Evolutionary conservation across 1,140 invertebrate species (phyloP), one percentile per base, ranked within the genome.

Genomic region (Drosophila obscura): DNA sequence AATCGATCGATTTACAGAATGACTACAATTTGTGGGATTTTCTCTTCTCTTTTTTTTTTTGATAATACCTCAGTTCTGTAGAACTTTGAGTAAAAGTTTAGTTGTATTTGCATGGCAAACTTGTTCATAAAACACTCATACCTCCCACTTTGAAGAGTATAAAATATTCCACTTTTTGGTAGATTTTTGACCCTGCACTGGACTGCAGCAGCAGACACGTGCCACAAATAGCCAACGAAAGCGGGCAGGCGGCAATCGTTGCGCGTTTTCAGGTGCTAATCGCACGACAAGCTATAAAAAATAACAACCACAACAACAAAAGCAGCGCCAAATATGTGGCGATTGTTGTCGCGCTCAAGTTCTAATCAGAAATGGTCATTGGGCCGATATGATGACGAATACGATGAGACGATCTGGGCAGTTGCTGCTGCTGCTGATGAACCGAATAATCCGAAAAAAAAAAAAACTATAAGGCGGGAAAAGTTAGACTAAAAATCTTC

Each of bases 251-350:
- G 24, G 24, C 35, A 56, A 48, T 41, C 41, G n/a, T 46, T 16
- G 59, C 44, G 41, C 73, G 81, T 75, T 84, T 74, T 81, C 48
- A 77, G 82, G 81, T 85, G 82, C 85, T 81, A 84, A 84, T 87
- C 77, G 73, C 57, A 48, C 52, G 53, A 15, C 56, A 19, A n/a
- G 19, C 28, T 41, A 57, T 73, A 73, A 39, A 56, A 49, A 39
- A 22, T 31, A 22, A 15, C 41, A 66, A 62, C 26, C 7, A 22
- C n/a, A 4, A 7, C 31, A 24, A 43, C 46, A 53, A 77, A 77
- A 68, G 73, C 73, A 77, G 81, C 80, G 81, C 73, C 76, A 83
- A 80, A 80, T 80, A 60, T 53, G 49, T 62, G 53, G 49, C 69
- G 77, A 35, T 28, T 28, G 11, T 39, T 39, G 35, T 13, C 59